Conservation (phyloP, 2,888 invertebrate genomes). For the Parnassius mnemosyne region DNA sequence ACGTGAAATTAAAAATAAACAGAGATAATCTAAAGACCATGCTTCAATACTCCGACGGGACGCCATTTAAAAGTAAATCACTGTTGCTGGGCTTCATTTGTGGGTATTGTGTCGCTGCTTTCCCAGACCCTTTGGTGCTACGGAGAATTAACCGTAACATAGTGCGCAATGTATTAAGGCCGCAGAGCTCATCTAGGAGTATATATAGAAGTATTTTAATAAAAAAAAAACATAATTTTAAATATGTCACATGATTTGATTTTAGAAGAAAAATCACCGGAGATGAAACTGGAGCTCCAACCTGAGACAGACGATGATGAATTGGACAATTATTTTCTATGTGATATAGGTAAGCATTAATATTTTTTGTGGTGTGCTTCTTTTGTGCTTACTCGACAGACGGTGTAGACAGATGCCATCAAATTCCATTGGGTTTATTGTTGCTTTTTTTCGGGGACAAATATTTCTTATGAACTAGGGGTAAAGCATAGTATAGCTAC, state of each 20-base stretch:
- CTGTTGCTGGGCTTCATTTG: constrained; percentile 55
- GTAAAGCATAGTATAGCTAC: too few species aligned
- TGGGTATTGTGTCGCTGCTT: constrained; percentile 54
- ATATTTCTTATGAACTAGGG: too few species aligned
- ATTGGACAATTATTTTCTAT: constrained; percentile 1
- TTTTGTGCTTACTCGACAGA: too few species aligned
- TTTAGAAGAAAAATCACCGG: neutral
- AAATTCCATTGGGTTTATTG: too few species aligned
- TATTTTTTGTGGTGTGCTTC: too few species aligned
- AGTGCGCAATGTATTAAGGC: constrained; percentile 34
- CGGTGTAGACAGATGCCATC: too few species aligned
- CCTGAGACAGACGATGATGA: neutral
- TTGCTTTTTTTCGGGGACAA: too few species aligned
- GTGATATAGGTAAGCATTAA: constrained; percentile 1
- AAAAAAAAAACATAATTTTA: neutral
- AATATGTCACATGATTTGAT: neutral
- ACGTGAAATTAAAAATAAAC: constrained; percentile 55
- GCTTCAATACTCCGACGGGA: constrained; percentile 56
- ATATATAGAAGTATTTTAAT: too few species aligned
- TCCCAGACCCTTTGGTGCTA: constrained; percentile 47
- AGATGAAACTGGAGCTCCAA: neutral
- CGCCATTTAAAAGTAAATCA: constrained; percentile 61
- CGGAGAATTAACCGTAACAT: constrained; percentile 43
- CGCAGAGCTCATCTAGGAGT: too few species aligned
- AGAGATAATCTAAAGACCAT: constrained; percentile 55